phyloP scores from a whole-genome alignment of 2,113 vertebrate genomes.

The Tachysurus fulvidraco region DNA sequence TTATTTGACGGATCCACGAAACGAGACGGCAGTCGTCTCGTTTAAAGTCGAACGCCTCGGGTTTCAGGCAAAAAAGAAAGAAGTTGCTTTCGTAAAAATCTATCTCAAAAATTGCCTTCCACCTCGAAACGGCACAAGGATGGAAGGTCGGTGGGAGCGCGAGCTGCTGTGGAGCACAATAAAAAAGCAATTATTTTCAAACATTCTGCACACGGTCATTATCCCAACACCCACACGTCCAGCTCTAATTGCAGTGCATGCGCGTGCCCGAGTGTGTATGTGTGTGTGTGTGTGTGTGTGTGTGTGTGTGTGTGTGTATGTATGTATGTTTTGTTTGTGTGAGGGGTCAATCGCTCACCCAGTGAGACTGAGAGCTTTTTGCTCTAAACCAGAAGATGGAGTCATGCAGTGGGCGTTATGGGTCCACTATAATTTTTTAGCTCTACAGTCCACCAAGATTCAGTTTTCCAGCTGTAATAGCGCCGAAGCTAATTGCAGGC shows the following conservation, averaged over 20 bases:
- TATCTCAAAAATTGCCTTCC: slow-evolving; percentile 28
- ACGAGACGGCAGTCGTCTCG: not conserved
- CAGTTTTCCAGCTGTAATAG: not conserved
- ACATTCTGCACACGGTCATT: slow-evolving; percentile 36
- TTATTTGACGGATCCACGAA: slow-evolving; percentile 1
- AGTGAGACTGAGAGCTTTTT: slow-evolving; percentile 25
- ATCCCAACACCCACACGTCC: slow-evolving; percentile 38
- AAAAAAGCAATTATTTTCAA: slow-evolving; percentile 51
- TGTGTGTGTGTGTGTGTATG: not conserved
- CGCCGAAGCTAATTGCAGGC: slow-evolving; percentile 17
- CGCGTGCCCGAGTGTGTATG: not conserved
- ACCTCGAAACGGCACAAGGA: slow-evolving; percentile 14
- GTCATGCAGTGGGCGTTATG: slow-evolving; percentile 27
- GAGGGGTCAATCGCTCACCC: not conserved
- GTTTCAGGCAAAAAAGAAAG: not conserved
- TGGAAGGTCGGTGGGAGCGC: slow-evolving; percentile 28
- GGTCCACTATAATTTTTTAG: slow-evolving; percentile 25
- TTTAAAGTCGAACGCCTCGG: slow-evolving; percentile 4
- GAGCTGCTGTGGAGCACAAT: slow-evolving; percentile 34
- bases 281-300: not conserved
- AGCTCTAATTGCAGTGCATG: slow-evolving; percentile 25
- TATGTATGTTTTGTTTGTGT: not conserved
- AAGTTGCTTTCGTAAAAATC: not conserved
- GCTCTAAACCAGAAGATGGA: slow-evolving; percentile 22
- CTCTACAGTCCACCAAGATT: not conserved